phyloP scores from a whole-genome alignment of 2,888 invertebrate species.

The Ischnura elegans region DNA sequence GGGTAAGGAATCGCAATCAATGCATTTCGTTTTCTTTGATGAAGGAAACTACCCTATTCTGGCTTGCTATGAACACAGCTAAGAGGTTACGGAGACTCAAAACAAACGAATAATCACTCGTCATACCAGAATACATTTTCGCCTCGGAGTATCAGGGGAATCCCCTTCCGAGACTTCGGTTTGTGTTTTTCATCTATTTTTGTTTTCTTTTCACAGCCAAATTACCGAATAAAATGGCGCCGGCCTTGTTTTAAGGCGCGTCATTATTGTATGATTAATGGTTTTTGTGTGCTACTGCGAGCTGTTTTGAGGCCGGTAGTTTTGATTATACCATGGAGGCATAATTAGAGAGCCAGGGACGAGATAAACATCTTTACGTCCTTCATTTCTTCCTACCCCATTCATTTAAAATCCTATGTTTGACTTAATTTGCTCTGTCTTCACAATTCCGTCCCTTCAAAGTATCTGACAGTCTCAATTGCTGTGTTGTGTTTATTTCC shows the following conservation, averaged over 20 bases:
- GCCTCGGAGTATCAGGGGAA: background rate
- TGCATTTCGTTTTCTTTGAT: no score
- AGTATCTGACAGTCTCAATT: background rate
- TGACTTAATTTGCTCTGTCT: background rate
- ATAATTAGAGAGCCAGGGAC: background rate
- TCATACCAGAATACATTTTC: background rate
- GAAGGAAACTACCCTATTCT: no score
- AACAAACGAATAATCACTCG: no score
- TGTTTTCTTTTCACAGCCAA: background rate
- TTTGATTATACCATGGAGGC: background rate
- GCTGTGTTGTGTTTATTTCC: background rate
- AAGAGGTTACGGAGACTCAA: no score
- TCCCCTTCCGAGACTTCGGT: background rate
- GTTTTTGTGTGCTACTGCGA: background rate
- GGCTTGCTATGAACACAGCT: no score
- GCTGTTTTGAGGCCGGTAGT: background rate
- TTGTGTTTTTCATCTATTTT: background rate
- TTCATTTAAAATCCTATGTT: background rate
- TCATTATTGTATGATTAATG: slow-evolving; percentile 15
- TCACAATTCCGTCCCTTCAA: background rate
- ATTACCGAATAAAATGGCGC: background rate
- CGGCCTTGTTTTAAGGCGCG: background rate
- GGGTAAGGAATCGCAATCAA: no score
- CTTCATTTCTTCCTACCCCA: background rate
- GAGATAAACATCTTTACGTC: background rate